Conservation (phyloP, 53 echinoderm and acorn worm genomes). For the Paelopatides confundens region DNA sequence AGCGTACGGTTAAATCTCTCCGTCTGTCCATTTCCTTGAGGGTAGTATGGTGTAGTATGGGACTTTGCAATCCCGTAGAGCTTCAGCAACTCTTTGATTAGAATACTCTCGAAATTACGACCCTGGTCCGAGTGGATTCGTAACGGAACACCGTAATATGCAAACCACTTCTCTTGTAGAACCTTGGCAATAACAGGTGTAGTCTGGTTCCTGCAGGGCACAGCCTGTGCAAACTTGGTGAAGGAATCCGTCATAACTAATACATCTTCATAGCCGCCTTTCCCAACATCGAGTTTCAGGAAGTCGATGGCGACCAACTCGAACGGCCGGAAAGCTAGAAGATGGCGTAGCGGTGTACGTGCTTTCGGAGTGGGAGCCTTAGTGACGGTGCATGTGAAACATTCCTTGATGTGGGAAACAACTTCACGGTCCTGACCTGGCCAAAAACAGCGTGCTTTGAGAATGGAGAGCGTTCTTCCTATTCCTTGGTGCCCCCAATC, state of each 20-base stretch:
- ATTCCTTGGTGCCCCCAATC: slow-evolving; percentile 50
- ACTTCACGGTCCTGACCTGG: slow-evolving; percentile 21
- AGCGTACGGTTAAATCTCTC: slow-evolving; percentile 60
- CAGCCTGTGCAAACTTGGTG: slow-evolving; percentile 19
- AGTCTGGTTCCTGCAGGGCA: slow-evolving; percentile 53
- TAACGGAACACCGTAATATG: slow-evolving; percentile 62
- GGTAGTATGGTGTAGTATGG: slow-evolving; percentile 49
- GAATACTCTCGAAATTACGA: slow-evolving; percentile 65
- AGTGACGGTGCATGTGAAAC: background rate
- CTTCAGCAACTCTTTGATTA: slow-evolving; percentile 44
- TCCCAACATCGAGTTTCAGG: slow-evolving; percentile 20
- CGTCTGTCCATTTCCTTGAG: slow-evolving; percentile 60
- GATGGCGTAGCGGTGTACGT: slow-evolving; percentile 12
- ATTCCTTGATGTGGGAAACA: background rate
- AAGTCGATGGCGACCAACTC: background rate
- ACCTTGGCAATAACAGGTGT: slow-evolving; percentile 53
- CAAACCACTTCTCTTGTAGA: slow-evolving; percentile 61
- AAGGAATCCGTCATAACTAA: slow-evolving; percentile 62
- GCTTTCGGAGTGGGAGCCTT: slow-evolving; percentile 24
- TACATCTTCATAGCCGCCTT: slow-evolving; percentile 67
- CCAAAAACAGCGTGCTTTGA: slow-evolving; percentile 44
- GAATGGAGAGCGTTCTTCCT: background rate
- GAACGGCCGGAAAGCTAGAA: slow-evolving; percentile 59
- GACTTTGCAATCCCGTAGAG: slow-evolving; percentile 49
- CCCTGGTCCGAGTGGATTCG: slow-evolving; percentile 71